Conservation (phyloP, 2,888 invertebrate genomes). For the Thymelicus lineola region DNA sequence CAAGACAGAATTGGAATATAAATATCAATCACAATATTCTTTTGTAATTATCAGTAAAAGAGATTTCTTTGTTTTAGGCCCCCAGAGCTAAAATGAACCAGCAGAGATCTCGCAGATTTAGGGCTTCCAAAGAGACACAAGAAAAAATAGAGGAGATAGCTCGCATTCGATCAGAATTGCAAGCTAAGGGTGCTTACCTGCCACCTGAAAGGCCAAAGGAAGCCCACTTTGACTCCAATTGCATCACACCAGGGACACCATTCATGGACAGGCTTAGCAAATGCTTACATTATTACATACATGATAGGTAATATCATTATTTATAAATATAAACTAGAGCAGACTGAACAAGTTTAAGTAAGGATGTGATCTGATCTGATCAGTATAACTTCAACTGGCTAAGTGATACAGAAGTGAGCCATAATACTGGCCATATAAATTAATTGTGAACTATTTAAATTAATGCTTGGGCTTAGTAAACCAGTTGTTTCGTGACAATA, state of each 20-base stretch:
- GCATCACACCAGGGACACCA: slow-evolving; percentile 99
- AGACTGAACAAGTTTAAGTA: no score
- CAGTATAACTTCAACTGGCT: no score
- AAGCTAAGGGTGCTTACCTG: slow-evolving; percentile 89
- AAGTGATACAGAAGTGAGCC: no score
- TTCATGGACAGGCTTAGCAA: slow-evolving; percentile 97
- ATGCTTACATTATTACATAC: slow-evolving; percentile 94
- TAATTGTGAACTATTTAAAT: no score
- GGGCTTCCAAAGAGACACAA: slow-evolving; percentile 97
- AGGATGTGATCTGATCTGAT: no score
- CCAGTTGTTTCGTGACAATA: no score
- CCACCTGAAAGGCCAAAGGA: slow-evolving; percentile 96
- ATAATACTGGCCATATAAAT: no score
- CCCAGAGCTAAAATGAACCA: slow-evolving; percentile 99
- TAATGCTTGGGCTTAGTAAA: no score
- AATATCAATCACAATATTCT: no score
- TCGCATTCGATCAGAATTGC: slow-evolving; percentile 90
- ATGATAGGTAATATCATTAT: slow-evolving; percentile 85
- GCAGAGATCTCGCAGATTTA: slow-evolving; percentile 97
- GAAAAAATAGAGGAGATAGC: slow-evolving; percentile 96
- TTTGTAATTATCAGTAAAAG: not conserved
- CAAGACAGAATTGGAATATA: no score
- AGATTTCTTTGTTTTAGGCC: slow-evolving; percentile 82
- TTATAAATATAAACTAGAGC: not conserved
- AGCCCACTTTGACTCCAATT: slow-evolving; percentile 99